A percentile compares a stretch with the other conserved stretches of the same genome.
phyloP scores from a whole-genome alignment of 2,888 invertebrate species.

The Allolobophora icterica region DNA sequence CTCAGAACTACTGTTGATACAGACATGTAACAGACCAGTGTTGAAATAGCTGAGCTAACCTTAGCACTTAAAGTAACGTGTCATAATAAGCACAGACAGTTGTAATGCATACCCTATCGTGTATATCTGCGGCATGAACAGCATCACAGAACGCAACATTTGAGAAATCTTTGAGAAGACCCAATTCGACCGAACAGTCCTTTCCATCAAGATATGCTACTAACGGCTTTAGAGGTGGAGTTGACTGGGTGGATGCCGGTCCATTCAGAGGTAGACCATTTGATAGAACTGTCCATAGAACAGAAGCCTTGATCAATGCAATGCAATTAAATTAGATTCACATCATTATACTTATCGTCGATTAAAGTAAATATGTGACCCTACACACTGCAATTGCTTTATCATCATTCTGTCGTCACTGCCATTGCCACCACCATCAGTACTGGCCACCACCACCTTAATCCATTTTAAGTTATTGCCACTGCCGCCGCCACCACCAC shows the following conservation, averaged over 20 bases:
- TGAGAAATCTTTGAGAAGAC: slow-evolving; percentile 23
- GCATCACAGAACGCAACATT: slow-evolving; percentile 27
- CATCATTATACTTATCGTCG: not conserved
- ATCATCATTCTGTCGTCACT: too few species aligned
- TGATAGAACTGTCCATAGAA: not conserved
- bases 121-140: not conserved
- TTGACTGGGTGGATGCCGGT: not conserved
- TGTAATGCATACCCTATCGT: not conserved
- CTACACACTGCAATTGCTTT: not conserved
- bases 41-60: not conserved
- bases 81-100: not conserved
- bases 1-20: not conserved
- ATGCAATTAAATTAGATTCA: not conserved
- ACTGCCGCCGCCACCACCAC: too few species aligned
- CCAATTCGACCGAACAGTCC: slow-evolving; percentile 19
- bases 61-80: not conserved
- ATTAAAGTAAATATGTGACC: not conserved
- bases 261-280: not conserved
- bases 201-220: slow-evolving; percentile 20
- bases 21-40: not conserved
- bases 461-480: too few species aligned
- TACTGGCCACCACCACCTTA: too few species aligned
- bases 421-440: too few species aligned
- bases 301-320: not conserved
- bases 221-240: slow-evolving; percentile 21